phyloP scores from a whole-genome alignment of 2,888 invertebrate genomes.

The Colletes collaris region DNA sequence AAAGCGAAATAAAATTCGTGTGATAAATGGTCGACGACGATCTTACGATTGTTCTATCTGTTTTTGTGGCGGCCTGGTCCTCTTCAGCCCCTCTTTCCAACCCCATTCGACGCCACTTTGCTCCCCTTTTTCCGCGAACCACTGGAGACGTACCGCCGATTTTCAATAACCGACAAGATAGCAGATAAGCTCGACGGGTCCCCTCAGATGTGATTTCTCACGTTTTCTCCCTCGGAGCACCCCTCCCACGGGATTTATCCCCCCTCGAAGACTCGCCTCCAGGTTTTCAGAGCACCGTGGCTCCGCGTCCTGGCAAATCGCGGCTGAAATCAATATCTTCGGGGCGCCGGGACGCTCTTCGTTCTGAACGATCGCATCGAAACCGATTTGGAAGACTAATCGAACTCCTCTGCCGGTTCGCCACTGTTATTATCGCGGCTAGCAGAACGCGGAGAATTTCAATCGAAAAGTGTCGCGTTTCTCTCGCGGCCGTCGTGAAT shows the following conservation, averaged over 20 bases:
- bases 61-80: not conserved
- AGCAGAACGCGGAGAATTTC: not conserved
- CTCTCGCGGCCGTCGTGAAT: not conserved
- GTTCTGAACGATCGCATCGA: constrained; percentile 40
- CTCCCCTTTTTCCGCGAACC: not conserved
- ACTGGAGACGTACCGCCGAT: constrained; percentile 39
- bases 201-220: constrained; percentile 63
- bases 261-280: constrained; percentile 41
- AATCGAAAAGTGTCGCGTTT: not conserved
- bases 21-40: not conserved
- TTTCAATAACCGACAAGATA: constrained; percentile 68
- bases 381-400: constrained; percentile 51
- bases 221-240: constrained; percentile 44
- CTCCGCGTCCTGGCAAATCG: constrained; percentile 57
- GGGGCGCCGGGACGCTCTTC: constrained; percentile 34
- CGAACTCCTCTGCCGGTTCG: not conserved
- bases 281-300: constrained; percentile 39
- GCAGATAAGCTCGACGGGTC: constrained; percentile 57
- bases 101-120: constrained; percentile 29
- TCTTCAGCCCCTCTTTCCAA: not conserved
- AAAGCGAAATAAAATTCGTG: no score
- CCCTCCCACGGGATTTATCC: constrained; percentile 48
- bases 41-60: constrained; percentile 40
- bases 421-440: constrained; percentile 1
- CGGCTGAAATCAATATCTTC: constrained; percentile 63